Conservation (phyloP, 37 sponge, comb jelly and placozoan genomes). For the Theonella swinhoei region DNA sequence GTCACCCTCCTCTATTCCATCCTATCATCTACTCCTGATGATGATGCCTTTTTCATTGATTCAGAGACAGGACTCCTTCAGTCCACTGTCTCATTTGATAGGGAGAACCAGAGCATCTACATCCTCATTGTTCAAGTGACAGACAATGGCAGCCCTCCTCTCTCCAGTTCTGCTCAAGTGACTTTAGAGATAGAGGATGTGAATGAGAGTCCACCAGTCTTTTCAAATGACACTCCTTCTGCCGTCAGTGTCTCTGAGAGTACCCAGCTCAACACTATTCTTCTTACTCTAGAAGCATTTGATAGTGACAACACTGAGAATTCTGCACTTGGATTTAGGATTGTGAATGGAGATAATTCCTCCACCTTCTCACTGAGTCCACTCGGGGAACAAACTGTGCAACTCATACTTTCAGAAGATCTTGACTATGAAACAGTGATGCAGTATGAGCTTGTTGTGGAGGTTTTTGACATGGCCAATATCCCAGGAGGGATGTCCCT, state of each 20-base stretch:
- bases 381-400: neutral
- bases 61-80: constrained; percentile 25
- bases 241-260: constrained; percentile 22
- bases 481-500: neutral
- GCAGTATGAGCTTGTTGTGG: neutral
- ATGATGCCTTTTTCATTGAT: constrained; percentile 17
- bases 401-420: neutral
- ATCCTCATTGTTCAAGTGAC: constrained; percentile 13
- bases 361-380: neutral
- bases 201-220: constrained; percentile 51
- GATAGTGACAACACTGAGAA: constrained; percentile 60
- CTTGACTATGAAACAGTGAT: neutral
- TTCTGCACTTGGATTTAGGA: neutral
- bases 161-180: neutral
- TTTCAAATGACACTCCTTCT: constrained; percentile 15
- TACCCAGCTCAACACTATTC: constrained; percentile 4
- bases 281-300: constrained; percentile 38
- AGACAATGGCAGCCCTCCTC: constrained; percentile 23
- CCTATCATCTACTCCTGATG: neutral
- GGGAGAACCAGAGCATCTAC: constrained; percentile 19
- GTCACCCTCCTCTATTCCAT: constrained; percentile 7
- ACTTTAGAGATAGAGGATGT: constrained; percentile 12
- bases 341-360: constrained; percentile 7
- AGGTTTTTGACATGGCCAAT: neutral
- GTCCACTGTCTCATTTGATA: constrained; percentile 18